Percentiles rank a stretch among this genome's conserved stretches.
phyloP scores from a whole-genome alignment of 2,113 vertebrate genomes.

The Brienomyrus longianalis region DNA sequence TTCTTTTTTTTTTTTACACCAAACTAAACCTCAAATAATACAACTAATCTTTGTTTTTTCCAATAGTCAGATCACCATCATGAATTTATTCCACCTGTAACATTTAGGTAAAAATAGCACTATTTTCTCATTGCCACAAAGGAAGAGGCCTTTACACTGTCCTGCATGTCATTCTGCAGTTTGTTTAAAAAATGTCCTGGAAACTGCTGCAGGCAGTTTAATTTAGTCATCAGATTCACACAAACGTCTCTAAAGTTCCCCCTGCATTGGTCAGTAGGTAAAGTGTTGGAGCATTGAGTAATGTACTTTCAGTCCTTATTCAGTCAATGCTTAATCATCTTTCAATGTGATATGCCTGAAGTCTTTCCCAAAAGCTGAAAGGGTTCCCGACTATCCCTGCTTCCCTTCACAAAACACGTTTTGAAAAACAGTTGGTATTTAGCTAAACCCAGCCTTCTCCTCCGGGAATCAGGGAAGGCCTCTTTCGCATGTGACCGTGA shows the following conservation, averaged over 20 bases:
- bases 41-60: not conserved
- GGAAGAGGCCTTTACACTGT: not conserved
- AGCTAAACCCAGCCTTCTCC: not conserved
- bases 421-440: not conserved
- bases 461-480: not conserved
- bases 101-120: not conserved
- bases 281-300: not conserved
- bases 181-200: not conserved
- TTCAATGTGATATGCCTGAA: not conserved
- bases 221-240: not conserved
- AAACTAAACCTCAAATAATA: not conserved
- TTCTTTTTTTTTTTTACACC: not conserved
- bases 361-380: not conserved
- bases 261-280: not conserved
- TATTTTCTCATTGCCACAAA: not conserved
- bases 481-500: not conserved
- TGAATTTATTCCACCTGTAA: not conserved
- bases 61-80: not conserved
- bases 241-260: too few relatives aligned
- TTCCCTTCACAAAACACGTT: not conserved
- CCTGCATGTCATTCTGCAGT: not conserved
- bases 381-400: not conserved
- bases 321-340: not conserved
- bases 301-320: not conserved
- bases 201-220: not conserved